phyloP scores from a whole-genome alignment of 2,113 vertebrate genomes.

The Australoheros scitulus region DNA sequence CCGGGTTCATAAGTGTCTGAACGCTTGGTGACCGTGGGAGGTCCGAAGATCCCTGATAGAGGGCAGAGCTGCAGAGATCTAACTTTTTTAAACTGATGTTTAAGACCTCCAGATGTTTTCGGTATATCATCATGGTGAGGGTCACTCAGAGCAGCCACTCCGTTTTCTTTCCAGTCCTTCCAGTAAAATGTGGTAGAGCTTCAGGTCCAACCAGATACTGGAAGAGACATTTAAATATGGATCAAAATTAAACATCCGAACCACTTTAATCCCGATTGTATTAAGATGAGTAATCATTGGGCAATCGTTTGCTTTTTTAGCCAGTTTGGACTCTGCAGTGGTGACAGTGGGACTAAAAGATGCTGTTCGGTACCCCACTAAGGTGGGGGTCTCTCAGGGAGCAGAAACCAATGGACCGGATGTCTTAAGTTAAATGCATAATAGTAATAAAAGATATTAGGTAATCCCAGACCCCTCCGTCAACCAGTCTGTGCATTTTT shows the following conservation, averaged over 20 bases:
- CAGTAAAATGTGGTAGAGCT: background rate
- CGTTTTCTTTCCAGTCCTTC: background rate
- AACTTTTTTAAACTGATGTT: background rate
- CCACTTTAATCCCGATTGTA: background rate
- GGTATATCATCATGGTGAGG: too few relatives aligned
- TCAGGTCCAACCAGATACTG: background rate
- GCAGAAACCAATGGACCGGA: rapidly evolving
- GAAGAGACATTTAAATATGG: background rate
- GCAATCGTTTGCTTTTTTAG: too few relatives aligned
- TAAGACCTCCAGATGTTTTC: background rate
- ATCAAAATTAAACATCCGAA: rapidly evolving
- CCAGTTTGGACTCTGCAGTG: background rate
- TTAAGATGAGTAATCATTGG: background rate
- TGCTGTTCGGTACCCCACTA: background rate
- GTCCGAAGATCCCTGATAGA: background rate
- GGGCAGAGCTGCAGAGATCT: background rate
- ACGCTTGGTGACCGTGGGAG: background rate
- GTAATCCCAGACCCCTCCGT: rapidly evolving
- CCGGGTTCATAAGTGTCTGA: background rate
- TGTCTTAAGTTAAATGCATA: background rate
- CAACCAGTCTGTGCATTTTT: background rate
- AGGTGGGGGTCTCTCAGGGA: background rate
- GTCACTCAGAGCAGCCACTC: rapidly evolving
- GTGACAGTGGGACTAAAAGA: rapidly evolving
- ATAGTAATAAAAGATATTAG: background rate